Conservation (phyloP, 2,888 invertebrate genomes). For the Syritta pipiens region DNA sequence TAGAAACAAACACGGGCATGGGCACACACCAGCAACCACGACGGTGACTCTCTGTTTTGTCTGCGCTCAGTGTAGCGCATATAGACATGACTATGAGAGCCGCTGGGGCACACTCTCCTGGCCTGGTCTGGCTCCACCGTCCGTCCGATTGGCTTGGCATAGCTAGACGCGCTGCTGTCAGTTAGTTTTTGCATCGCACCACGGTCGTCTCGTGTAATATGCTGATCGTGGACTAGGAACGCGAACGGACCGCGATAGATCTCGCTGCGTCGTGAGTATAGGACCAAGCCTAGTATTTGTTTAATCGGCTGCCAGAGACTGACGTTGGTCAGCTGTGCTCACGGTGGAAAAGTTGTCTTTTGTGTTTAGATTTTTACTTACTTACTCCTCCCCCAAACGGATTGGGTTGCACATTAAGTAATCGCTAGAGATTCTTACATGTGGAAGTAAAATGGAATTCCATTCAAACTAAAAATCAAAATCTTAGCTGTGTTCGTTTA, state of each 20-base stretch:
- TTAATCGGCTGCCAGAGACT: conserved; percentile 44
- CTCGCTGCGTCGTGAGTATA: neutral
- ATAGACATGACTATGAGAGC: too few relatives aligned
- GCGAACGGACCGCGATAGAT: conserved; percentile 16
- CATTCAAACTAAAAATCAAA: conserved; percentile 34
- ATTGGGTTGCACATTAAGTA: neutral
- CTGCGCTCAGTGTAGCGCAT: conserved; percentile 3
- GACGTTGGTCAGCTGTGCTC: conserved; percentile 49
- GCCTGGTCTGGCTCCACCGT: conserved; percentile 42
- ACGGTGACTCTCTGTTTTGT: conserved; percentile 20
- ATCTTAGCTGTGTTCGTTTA: too few relatives aligned
- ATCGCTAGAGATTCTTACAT: neutral
- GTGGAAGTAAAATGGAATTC: conserved; percentile 8
- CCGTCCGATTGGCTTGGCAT: conserved; percentile 18
- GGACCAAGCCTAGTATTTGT: conserved; percentile 54
- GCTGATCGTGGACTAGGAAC: conserved; percentile 43
- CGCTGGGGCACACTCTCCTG: neutral
- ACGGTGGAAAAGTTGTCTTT: conserved; percentile 6
- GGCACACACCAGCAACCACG: neutral
- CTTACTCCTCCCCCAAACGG: too few relatives aligned
- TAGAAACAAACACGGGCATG: neutral
- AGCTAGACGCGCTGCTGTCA: conserved; percentile 44
- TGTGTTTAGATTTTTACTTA: too few relatives aligned
- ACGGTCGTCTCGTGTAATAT: conserved; percentile 47
- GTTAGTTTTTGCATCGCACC: conserved; percentile 59